phyloP scores from a whole-genome alignment of 2,113 vertebrate species.

The Manacus vitellinus region DNA sequence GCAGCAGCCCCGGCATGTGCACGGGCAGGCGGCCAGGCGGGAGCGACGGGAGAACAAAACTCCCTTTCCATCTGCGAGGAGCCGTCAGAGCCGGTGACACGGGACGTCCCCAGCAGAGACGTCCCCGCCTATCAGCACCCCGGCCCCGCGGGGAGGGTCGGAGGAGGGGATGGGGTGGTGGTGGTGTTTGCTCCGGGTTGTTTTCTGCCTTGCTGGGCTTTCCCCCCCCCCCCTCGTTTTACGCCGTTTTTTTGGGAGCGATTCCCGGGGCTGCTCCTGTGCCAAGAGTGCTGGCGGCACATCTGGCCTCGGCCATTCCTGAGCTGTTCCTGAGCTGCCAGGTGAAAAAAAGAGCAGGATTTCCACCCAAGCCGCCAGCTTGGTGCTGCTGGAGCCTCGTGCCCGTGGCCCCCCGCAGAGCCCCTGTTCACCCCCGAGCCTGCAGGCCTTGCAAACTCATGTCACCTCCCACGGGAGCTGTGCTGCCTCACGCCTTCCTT shows the following conservation, averaged over 20 bases:
- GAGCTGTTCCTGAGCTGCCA: not conserved
- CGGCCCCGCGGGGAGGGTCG: not conserved
- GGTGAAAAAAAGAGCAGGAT: not conserved
- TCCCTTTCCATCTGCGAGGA: constrained; percentile 55
- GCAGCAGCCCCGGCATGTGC: constrained; percentile 8
- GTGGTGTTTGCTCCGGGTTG: not conserved
- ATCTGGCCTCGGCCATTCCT: not conserved
- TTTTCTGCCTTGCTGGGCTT: not conserved
- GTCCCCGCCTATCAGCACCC: constrained; percentile 46
- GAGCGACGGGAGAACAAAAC: constrained; percentile 40
- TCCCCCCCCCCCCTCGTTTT: not conserved
- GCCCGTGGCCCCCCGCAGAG: not conserved
- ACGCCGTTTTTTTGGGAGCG: not conserved
- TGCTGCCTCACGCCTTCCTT: fast-evolving
- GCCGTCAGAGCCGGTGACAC: constrained; percentile 28
- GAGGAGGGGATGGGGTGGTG: constrained; percentile 3
- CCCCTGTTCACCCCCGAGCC: fast-evolving
- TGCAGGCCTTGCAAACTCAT: fast-evolving
- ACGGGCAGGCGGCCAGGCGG: constrained; percentile 29
- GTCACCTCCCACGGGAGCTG: fast-evolving
- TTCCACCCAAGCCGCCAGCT: not conserved
- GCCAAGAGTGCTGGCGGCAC: not conserved
- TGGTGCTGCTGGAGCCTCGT: not conserved
- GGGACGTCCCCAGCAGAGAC: constrained; percentile 55
- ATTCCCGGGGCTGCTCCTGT: not conserved